These are phyloP conservation scores for Epinephelus moara DNA, from an alignment of 2,113 vertebrate species.

Conservation along the genomic window DNA sequence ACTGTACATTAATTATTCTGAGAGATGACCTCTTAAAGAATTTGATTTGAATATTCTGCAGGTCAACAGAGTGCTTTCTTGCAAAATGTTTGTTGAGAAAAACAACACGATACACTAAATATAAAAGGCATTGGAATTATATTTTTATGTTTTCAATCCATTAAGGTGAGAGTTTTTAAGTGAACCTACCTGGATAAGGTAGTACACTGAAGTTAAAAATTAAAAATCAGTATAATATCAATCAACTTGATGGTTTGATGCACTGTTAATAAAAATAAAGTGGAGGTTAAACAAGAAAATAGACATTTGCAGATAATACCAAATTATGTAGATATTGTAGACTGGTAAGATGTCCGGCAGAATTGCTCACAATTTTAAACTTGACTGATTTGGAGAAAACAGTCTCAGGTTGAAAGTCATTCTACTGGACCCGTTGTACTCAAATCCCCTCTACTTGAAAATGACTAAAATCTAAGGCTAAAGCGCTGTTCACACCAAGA, in stretches of 20 bases:
- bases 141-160: neutral
- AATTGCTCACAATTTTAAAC: neutral
- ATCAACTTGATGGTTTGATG: neutral
- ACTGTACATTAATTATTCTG: slow-evolving; percentile 77
- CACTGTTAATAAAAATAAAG: neutral
- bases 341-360: neutral
- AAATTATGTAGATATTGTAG: neutral
- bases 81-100: slow-evolving; percentile 45
- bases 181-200: neutral
- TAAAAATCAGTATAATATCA: neutral
- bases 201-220: neutral
- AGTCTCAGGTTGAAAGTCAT: neutral
- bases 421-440: neutral
- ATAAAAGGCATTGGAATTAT: neutral
- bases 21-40: slow-evolving; percentile 77
- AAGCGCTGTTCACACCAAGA: too few relatives aligned
- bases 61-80: slow-evolving; percentile 59
- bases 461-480: neutral
- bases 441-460: neutral
- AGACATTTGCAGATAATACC: neutral
- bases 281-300: neutral
- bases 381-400: neutral
- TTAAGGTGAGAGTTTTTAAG: neutral
- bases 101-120: neutral
- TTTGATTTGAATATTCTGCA: slow-evolving; percentile 78